Conservation (phyloP, 2,113 vertebrate species). For the Forbesichthys papilliferus region DNA sequence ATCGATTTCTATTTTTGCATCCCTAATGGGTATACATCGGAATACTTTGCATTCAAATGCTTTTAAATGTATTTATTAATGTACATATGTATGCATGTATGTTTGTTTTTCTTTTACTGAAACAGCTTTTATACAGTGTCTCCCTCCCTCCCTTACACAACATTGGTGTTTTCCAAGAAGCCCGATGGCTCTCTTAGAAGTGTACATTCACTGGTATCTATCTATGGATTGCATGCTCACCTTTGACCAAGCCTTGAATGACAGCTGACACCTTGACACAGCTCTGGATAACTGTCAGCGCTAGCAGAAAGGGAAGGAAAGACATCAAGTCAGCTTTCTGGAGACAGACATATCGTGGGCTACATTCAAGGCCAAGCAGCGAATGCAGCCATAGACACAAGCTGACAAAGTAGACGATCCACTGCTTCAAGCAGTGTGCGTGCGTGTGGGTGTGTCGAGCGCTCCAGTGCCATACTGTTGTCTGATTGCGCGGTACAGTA, state of each 20-base stretch:
- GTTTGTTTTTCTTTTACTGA: neutral
- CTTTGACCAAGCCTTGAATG: conserved; percentile 94
- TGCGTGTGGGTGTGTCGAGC: neutral
- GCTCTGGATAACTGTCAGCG: conserved; percentile 87
- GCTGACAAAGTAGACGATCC: too few species aligned
- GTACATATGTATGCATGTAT: neutral
- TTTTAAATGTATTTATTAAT: too few species aligned
- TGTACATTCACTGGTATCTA: neutral
- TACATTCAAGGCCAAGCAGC: neutral
- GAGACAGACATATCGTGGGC: too few species aligned
- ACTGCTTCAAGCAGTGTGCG: neutral
- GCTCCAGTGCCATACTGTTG: conserved; percentile 85
- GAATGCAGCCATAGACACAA: too few species aligned
- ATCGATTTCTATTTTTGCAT: too few species aligned
- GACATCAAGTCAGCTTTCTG: neutral
- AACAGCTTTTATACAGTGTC: neutral
- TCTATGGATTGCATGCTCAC: conserved; percentile 63
- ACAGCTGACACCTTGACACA: conserved; percentile 82
- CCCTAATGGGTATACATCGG: too few species aligned
- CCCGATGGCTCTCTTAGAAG: neutral
- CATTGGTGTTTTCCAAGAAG: neutral
- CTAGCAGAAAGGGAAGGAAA: conserved; percentile 64
- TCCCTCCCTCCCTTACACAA: neutral
- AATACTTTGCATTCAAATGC: too few species aligned
- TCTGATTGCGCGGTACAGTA: conserved; percentile 88